Evolutionary conservation across 2,888 invertebrate species (phyloP), one percentile per base, ranked within the genome.

Genomic region (Drosophila fungiperda): DNA sequence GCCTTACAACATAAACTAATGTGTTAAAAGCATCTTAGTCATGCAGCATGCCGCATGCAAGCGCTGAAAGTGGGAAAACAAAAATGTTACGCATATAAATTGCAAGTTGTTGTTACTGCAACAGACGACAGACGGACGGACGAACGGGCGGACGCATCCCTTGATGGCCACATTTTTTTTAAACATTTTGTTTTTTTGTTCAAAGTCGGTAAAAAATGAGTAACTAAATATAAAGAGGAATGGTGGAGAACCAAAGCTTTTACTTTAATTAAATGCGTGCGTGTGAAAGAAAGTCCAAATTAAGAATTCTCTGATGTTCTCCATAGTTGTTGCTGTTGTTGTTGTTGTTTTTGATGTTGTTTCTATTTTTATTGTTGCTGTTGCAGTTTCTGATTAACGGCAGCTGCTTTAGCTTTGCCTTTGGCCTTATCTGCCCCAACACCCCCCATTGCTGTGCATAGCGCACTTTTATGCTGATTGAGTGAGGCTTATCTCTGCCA

Each of bases 211-310:
- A 62, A 77, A 69, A 70, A 68, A 59, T 32, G 58, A 36, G 33
- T 20, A 58, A 45, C 60, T 69, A 68, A 68, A 66, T 42, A 67
- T 57, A 70, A 60, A 58, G 42, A 49, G n/a, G 62, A 64, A 64
- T 42, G 29, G 53, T 49, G 63, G 42, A 66, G 68, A 86, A 73
- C 63, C 86, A 78, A 86, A 76, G 85, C 85, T 85, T 88, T 85
- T 85, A 85, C 88, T 85, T 88, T 85, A 88, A 85, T 85, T 85
- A 85, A 85, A 88, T 85, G 88, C 86, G 85, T 86, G 85, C 85
- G 85, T 85, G 88, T 69, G 78, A 62, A 54, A 60, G 80, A 62
- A 78, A 84, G 70, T 80, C 55, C 67, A 80, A 87, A 80, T 84
- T 87, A 82, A 82, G 82, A 80, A 73, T 78, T 71, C 71, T 73